These are phyloP conservation scores for Hylia prasina DNA, from an alignment of 2,113 vertebrate species.

Conservation along the genomic window DNA sequence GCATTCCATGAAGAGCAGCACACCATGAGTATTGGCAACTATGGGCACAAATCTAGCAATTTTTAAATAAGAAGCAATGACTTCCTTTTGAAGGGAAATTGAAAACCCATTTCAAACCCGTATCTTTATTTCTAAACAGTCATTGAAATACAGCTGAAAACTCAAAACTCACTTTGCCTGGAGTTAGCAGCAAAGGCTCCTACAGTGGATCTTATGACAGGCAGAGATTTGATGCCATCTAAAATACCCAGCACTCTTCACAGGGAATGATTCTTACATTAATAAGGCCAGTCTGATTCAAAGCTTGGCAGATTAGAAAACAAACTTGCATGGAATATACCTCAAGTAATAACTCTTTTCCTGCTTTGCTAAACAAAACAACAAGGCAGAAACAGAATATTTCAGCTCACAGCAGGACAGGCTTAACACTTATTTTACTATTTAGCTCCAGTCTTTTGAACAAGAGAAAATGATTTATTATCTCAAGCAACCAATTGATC, in stretches of 20 bases:
- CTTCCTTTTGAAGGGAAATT: background rate
- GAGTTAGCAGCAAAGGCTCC: background rate
- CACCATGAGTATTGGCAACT: background rate
- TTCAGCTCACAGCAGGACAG: background rate
- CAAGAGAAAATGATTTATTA: background rate
- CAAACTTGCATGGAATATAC: background rate
- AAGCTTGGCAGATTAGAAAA: background rate
- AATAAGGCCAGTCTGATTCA: background rate
- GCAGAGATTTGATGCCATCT: background rate
- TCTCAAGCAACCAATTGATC: background rate
- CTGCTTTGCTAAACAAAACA: background rate
- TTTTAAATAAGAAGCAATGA: background rate
- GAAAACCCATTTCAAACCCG: background rate
- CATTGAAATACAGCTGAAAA: background rate
- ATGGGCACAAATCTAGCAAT: background rate
- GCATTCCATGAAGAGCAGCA: background rate
- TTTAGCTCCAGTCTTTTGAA: background rate
- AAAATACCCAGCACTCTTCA: background rate
- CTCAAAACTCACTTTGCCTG: background rate
- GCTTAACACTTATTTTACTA: background rate
- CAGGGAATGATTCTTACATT: background rate
- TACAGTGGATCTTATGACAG: background rate
- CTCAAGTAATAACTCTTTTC: background rate
- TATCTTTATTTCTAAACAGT: background rate
- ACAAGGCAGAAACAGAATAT: background rate